Conservation (phyloP, 2,888 invertebrate genomes). For the Xanthorhoe designata region DNA sequence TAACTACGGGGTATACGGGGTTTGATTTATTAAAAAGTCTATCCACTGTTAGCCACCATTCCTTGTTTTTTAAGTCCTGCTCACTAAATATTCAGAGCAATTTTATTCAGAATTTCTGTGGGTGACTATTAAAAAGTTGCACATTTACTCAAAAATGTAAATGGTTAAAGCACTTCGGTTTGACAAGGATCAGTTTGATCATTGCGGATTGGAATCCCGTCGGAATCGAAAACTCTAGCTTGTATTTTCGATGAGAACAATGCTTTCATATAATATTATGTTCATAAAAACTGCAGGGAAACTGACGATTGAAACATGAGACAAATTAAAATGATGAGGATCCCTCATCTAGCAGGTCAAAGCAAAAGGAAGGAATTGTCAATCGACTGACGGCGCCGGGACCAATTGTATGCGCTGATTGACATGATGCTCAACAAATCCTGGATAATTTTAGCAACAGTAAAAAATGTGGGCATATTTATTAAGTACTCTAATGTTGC, state of each 20-base stretch:
- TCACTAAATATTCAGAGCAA: not conserved
- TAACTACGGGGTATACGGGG: not conserved
- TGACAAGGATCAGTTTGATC: too few species aligned
- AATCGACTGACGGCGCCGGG: conserved; percentile 30
- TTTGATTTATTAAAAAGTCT: not conserved
- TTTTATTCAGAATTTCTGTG: too few species aligned
- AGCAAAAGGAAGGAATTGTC: conserved; percentile 33
- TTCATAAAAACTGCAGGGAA: too few species aligned
- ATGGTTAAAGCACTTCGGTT: too few species aligned
- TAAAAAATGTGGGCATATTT: conserved; percentile 4
- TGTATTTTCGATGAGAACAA: too few species aligned
- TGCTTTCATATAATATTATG: too few species aligned
- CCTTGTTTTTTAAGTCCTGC: not conserved
- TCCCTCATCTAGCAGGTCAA: conserved; percentile 7
- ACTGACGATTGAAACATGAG: too few species aligned
- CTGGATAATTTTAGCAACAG: conserved; percentile 7
- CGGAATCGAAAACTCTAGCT: too few species aligned
- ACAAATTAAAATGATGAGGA: conserved; percentile 9
- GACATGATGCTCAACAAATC: conserved; percentile 30
- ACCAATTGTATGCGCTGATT: conserved; percentile 36
- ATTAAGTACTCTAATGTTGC: conserved; percentile 5
- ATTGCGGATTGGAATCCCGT: too few species aligned
- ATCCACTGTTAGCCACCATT: not conserved
- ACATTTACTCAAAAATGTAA: too few species aligned
- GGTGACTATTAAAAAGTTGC: too few species aligned